Base-by-base conservation (phyloP, 1,140 invertebrate species). In the Acromyrmex heyeri region DNA sequence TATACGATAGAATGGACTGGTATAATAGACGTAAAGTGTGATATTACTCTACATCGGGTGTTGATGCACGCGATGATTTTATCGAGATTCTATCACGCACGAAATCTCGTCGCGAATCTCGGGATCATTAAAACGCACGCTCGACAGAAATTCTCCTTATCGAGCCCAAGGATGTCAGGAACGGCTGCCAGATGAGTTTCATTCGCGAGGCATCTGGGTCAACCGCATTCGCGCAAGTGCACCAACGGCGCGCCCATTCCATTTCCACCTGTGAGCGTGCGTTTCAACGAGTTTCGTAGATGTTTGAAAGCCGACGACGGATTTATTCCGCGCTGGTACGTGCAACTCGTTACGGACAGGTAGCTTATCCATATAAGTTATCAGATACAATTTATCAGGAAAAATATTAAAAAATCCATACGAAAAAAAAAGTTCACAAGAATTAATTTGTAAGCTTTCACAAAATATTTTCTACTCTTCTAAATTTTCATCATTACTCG, bases 171-270 rank as follows among this genome's bases (percentile, higher is more conserved):
- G 91, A 91, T 90, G 86, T 91, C 90, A 85, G 90, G 91, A 88
- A 91, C 73, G 83, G 88, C 82, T 77, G 85, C 89, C 78, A 75
- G 72, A 92, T 88, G 89, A 79, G 88, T 92, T 90, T 92, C 77
- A 91, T 90, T 92, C 88, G 90, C 78, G 90, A 91, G 85, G 87
- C 87, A 92, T 92, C 83, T 92, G 88, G 91, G 91, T 92, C 92
- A 92, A 77, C 65, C 85, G 65, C 65, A 85, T 76, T 82, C 86
- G 89, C 77, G 79, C 90, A 88, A 89, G 86, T 91, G 85, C 85
- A 90, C 59, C 77, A 8, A 57, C 78, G 90, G 83, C 90, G 88
- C 88, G 57, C 86, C 90, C 86, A 87, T 88, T 87, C 72, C 77
- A 65, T 83, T 83, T 81, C 88, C 88, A 90, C 88, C 88, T 89